phyloP scores from a whole-genome alignment of 2,113 vertebrate species.

The Trachemys scripta region DNA sequence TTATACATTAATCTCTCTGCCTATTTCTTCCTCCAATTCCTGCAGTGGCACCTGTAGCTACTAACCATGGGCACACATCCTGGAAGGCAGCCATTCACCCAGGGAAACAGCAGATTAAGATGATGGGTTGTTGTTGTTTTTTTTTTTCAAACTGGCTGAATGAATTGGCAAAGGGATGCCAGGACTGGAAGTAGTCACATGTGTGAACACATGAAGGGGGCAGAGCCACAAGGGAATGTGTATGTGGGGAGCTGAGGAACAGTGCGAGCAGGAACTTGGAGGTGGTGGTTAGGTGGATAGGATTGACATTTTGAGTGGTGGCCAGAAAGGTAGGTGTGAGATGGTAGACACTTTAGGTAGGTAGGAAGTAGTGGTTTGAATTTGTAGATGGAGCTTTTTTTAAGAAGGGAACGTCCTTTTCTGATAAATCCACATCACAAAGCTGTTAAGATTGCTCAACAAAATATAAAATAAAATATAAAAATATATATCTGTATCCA shows the following conservation, averaged over 20 bases:
- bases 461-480: background rate
- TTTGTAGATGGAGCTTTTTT: background rate
- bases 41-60: slow-evolving; percentile 12
- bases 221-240: background rate
- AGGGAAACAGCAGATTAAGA: slow-evolving; percentile 46
- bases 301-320: background rate
- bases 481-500: background rate
- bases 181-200: slow-evolving; percentile 34
- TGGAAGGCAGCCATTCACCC: slow-evolving; percentile 47
- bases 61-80: background rate
- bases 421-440: background rate
- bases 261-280: background rate
- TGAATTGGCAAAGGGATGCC: slow-evolving; percentile 30
- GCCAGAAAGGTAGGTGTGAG: background rate
- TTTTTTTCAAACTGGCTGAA: slow-evolving; percentile 48
- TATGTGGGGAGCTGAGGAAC: slow-evolving; percentile 11
- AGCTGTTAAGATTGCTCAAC: background rate
- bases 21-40: slow-evolving; percentile 30
- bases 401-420: background rate
- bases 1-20: slow-evolving; percentile 29
- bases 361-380: background rate
- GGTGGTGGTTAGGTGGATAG: background rate
- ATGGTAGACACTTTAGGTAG: background rate
- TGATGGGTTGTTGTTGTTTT: background rate
- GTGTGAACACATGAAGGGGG: slow-evolving; percentile 25